Base-by-base conservation (phyloP, 2,888 invertebrate species). In the Drosophila phalerata region DNA sequence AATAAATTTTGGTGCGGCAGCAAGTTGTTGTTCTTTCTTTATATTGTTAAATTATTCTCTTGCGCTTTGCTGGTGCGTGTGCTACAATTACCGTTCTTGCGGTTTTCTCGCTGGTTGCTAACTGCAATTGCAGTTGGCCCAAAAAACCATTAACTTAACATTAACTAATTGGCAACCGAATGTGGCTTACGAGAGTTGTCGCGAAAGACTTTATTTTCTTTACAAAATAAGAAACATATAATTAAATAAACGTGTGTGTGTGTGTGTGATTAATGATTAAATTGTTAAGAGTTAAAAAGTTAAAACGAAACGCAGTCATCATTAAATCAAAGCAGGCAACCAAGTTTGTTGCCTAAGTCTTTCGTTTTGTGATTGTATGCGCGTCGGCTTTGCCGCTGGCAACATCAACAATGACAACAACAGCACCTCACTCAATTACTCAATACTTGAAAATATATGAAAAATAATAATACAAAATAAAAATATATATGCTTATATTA, bases 301-400 rank as follows among this genome's bases (percentile, higher is more conserved):
- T 65, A 49, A 69, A 72, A 69, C 55, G 67, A 51, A 77, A 72
- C 61, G 71, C 69, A 69, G 73, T 73, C 84, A 86, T 86, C 79
- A 84, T 85, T 85, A 85, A 88, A 77, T 79, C 67, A 69, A 81
- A 61, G 60, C 69, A 55, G 56, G 67, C 34, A 64, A 69, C 55
- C 72, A 66, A 81, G 84, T 90, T 89, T 76, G 88, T 85, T 81
- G 84, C 85, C 72, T 84, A 82, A 90, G 81, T 90, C 88, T 88
- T 90, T 89, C 71, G 90, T 80, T 81, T 86, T 70, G 52, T 52
- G 45, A n/a, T 48, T 53, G 61, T 58, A 62, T 62, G 61, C 52
- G 58, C 64, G 40, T 65, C 51, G 25, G 19, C 47, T 57, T 55
- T 34, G 45, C 61, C 73, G 69, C 61, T 52, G 68, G 73, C 75